Conservation (phyloP, 2,797 vertebrate genomes). For the Yasuhikotakia modesta region DNA sequence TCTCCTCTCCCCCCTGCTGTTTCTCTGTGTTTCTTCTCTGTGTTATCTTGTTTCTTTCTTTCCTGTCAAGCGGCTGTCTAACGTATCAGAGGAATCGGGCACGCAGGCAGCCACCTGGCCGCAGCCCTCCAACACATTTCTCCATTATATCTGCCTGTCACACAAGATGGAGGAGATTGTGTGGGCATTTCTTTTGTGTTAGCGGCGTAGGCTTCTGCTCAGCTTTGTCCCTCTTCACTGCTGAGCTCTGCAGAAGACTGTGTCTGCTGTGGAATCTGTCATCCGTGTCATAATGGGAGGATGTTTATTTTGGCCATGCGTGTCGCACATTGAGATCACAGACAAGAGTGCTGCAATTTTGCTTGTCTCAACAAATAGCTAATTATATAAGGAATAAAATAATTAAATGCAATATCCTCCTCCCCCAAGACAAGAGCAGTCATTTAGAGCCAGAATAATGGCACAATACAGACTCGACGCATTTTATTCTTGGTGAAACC, state of each 20-base stretch:
- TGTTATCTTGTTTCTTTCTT: slow-evolving; percentile 65
- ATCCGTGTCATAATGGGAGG: slow-evolving; percentile 49
- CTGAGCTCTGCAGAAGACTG: slow-evolving; percentile 52
- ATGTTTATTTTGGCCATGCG: slow-evolving; percentile 57
- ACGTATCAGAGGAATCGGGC: slow-evolving; percentile 38
- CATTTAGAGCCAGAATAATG: slow-evolving; percentile 33
- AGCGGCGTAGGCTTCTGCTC: slow-evolving; percentile 40
- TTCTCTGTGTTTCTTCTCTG: slow-evolving; percentile 57
- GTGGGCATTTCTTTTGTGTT: slow-evolving; percentile 56
- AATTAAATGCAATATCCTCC: slow-evolving; percentile 45
- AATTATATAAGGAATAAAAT: slow-evolving; percentile 56
- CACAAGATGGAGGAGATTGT: slow-evolving; percentile 60
- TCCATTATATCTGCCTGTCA: slow-evolving; percentile 59
- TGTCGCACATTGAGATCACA: slow-evolving; percentile 49
- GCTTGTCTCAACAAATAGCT: slow-evolving; percentile 52
- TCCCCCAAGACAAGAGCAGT: slow-evolving; percentile 41
- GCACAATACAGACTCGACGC: slow-evolving; percentile 5
- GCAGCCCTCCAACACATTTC: slow-evolving; percentile 49
- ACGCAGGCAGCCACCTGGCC: slow-evolving; percentile 19
- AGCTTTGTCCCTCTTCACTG: slow-evolving; percentile 32
- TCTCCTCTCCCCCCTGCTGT: background rate
- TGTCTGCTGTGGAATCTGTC: slow-evolving; percentile 52
- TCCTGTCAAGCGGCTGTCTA: slow-evolving; percentile 65
- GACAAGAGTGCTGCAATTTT: slow-evolving; percentile 36
- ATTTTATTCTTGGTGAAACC: background rate